Base-by-base conservation (phyloP, 2,797 vertebrate species). In the Amblyraja radiata region DNA sequence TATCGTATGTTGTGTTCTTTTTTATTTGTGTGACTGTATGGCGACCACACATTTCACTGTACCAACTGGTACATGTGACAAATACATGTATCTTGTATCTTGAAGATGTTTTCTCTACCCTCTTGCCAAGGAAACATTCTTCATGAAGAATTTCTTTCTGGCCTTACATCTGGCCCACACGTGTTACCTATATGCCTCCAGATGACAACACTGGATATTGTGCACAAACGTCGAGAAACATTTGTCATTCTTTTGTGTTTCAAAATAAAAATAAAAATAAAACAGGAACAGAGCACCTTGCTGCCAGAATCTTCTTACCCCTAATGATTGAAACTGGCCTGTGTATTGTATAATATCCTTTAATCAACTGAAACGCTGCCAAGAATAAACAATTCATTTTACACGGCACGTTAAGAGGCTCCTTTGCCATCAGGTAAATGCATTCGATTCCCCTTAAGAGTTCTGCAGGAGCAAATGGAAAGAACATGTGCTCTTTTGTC, bases 381-480 rank as follows among this genome's bases (percentile, higher is more conserved):
- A 71, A 71, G 32, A 14, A 23, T 39, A 71, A 71, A 36, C 39
- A 71, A 32, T 71, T 63, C 32, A 21, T 71, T 63, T 23, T 39
- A 39, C 7, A 21, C 28, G 32, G 84, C 68, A 16, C n/a, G n/a
- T 21, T 36, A 68, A 90, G n/a, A 65, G 63, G 63, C 16, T 90
- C 68, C 68, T 90, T 90, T 63, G 63, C 84, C 84, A 90, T 68
- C 84, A 90, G 28, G 18, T 65, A 90, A 90, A 68, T 36, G 84
- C 6, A 3, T 39, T 80, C 13, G 78, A n/a, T 90, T 90, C 8
- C 61, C 28, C 39, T 88, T 28, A 21, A 63, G 61, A 88, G 23
- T 13, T 2, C 46, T 54, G 1, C 25, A 7, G 61, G 83, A n/a
- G 28, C 28, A 86, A 71, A 90, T 90, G 65, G 86, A 90, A 71